Evolutionary conservation across 2,888 invertebrate species (phyloP).

Genomic region (Buathra laborator): DNA sequence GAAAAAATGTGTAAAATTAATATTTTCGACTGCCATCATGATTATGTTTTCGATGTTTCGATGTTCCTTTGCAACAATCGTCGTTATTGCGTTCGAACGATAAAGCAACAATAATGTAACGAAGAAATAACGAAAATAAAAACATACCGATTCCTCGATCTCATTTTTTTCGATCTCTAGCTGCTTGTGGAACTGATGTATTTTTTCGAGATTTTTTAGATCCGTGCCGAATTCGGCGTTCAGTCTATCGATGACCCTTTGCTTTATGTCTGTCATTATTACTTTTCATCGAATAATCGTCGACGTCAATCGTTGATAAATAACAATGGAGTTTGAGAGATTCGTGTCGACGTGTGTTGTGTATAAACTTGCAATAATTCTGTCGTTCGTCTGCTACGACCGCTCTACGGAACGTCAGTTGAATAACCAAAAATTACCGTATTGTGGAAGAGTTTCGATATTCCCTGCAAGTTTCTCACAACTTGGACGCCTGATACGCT

Average conservation of each 20-base stretch:
- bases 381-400: not conserved
- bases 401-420: not conserved
- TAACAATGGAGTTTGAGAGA: not conserved
- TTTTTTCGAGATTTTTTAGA: slow-evolving; percentile 86
- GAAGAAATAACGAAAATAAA: slow-evolving; percentile 28
- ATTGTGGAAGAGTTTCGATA: no score
- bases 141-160: slow-evolving; percentile 85
- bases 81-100: not conserved
- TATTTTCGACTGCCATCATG: not conserved
- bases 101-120: slow-evolving; percentile 32
- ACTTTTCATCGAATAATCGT: slow-evolving; percentile 2
- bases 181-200: slow-evolving; percentile 85
- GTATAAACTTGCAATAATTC: not conserved
- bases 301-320: slow-evolving; percentile 7
- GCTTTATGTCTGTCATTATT: slow-evolving; percentile 78
- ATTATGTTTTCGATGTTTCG: slow-evolving; percentile 20
- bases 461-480: no score
- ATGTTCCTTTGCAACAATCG: not conserved
- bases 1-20: not conserved
- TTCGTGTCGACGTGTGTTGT: not conserved
- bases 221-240: slow-evolving; percentile 87
- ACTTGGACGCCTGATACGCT: no score
- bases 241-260: slow-evolving; percentile 86
- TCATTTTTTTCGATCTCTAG: slow-evolving; percentile 84
- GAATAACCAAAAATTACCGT: no score